Conservation (phyloP, 2,113 vertebrate genomes). For the Atherinomorus stipes region DNA sequence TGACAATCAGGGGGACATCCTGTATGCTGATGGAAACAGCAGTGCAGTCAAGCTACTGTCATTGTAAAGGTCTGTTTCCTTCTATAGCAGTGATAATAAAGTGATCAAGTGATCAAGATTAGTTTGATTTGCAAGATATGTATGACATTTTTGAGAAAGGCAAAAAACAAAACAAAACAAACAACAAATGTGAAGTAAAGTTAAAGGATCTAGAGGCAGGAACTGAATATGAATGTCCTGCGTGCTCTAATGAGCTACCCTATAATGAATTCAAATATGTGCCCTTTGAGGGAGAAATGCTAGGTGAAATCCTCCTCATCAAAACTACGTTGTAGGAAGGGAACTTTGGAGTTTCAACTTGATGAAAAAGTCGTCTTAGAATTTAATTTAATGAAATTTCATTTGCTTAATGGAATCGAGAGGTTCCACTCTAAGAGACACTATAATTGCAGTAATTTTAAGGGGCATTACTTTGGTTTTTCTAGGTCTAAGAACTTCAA, state of each 20-base stretch:
- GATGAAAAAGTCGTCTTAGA: conserved; percentile 9
- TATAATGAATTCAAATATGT: conserved; percentile 26
- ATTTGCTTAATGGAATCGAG: conserved; percentile 12
- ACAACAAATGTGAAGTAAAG: not conserved
- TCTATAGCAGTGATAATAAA: not conserved
- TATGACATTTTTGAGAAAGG: not conserved
- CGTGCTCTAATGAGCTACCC: conserved; percentile 29
- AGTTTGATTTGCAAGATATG: not conserved
- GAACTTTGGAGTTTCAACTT: conserved; percentile 24
- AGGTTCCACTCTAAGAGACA: not conserved
- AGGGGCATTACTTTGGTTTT: conserved; percentile 9
- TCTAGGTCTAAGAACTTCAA: not conserved
- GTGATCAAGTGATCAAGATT: not conserved
- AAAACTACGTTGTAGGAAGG: conserved; percentile 12
- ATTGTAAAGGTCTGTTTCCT: not conserved
- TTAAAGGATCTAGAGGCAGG: no score
- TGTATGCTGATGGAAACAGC: conserved; percentile 41
- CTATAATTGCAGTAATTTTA: conserved; percentile 8
- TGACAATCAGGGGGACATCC: conserved; percentile 24
- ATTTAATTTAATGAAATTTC: conserved; percentile 7
- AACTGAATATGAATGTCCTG: conserved; percentile 30
- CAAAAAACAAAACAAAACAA: not conserved
- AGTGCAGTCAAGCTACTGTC: conserved; percentile 15
- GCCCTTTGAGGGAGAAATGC: conserved; percentile 6
- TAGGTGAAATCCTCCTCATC: conserved; percentile 29